A percentile compares a stretch with the other conserved stretches of the same genome.
These are phyloP conservation scores for Malacosoma neustria DNA, from an alignment of 2,888 invertebrate genomes.

Conservation along the genomic window DNA sequence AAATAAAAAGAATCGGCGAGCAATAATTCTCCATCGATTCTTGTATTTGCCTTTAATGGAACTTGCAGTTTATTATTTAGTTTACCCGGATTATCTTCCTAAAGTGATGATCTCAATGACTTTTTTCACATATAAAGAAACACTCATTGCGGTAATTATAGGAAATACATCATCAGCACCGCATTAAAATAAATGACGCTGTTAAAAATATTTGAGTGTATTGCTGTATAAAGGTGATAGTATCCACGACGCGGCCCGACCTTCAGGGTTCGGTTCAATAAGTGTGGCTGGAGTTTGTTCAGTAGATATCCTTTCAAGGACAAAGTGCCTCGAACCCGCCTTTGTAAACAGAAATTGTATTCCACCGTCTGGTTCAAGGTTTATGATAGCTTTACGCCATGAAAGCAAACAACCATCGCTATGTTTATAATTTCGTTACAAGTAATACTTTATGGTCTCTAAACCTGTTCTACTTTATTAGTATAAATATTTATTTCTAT, in stretches of 20 bases:
- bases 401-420: conserved; percentile 20
- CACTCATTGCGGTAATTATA: neutral
- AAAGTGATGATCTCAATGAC: no score
- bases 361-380: conserved; percentile 18
- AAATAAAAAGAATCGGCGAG: no score
- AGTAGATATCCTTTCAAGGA: conserved; percentile 45
- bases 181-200: no score
- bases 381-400: conserved; percentile 17
- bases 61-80: no score
- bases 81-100: no score
- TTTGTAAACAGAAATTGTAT: conserved; percentile 19
- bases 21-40: no score
- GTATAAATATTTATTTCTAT: conserved; percentile 22
- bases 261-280: conserved; percentile 51
- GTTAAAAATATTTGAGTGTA: neutral
- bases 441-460: conserved; percentile 16
- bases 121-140: conserved; percentile 14
- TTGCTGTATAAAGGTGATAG: conserved; percentile 9
- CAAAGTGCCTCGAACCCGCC: conserved; percentile 29
- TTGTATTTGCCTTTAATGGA: no score
- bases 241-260: conserved; percentile 19
- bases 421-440: conserved; percentile 18
- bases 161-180: neutral
- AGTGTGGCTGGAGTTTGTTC: conserved; percentile 30
- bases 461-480: conserved; percentile 15